Evolutionary conservation across 2,888 invertebrate genomes (phyloP), one percentile per base, ranked within the genome.

Genomic region (Apomyelois bistriatella): DNA sequence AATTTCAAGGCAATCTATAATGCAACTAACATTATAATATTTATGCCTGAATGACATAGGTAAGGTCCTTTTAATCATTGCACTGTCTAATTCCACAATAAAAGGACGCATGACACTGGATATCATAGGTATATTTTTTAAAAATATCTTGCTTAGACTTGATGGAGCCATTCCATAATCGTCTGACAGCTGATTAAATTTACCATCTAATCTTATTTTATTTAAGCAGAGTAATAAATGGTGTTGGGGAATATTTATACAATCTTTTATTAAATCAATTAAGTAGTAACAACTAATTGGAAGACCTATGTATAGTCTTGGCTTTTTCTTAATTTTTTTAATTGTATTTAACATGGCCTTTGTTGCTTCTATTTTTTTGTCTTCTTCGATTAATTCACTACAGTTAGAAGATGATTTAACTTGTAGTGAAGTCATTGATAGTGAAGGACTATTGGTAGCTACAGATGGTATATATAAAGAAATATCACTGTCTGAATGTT

Each of bases 1-100:
- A 46, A 74, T 73, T 59, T 76, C 72, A 13, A 76, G 58, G 51
- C 74, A 77, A 52, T 76, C 75, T 52, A 75, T 72, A 7, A 77
- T 75, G 41, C 65, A 67, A 47, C 53, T 60, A 0, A 69, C 64
- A 12, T 65, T 60, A 38, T 58, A 3, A 56, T 62, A 64, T 51
- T 61, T 62, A 53, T 65, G 61, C 37, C 62, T 62, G 41, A 66
- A 65, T 37, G 63, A 55, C 46, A 62, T 61, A 30, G 62, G 61
- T 43, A 64, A 51, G 50, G 15, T 54, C 13, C 22, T 48, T 16
- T 16, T 48, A 5, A 48, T 48, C 8, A 17, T 22, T 28, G 10
- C 13, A n/a, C 12, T 43, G 9, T 40, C 40, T 16, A 40, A n/a
- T 41, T 52, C 46, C 46, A 56, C 40, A 16, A 40, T 40, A 16